Evolutionary conservation across 2,888 invertebrate genomes (phyloP), one percentile per base, ranked within the genome.

Genomic region (Plagodis pulveraria): DNA sequence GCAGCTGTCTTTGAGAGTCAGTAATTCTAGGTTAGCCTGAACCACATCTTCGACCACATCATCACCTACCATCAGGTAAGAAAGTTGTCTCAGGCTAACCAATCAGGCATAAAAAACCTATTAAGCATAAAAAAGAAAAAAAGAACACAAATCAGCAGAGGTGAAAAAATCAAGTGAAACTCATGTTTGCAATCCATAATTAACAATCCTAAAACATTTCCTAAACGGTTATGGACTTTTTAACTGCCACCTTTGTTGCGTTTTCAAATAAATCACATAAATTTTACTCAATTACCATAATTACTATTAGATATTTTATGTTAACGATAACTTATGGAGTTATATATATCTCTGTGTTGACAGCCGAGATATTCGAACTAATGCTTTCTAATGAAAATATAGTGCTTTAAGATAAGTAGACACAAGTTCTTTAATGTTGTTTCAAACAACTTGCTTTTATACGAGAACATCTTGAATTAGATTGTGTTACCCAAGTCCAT

Each of bases 281-380:
- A 78, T 75, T 74, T 69, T 64, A 70, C 60, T 58, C 66, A 63
- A 80, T 80, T 77, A 78, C 64, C 74, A 77, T 74, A 78, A 72
- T 70, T 72, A 51, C 68, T 63, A 67, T 67, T 60, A 72, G 67
- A 76, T 76, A 73, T 80, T 72, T 79, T 74, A 77, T 69, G 69
- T 53, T 69, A 65, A 70, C 71, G 71, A 75, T 78, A 72, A 72
- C 65, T 62, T 71, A 72, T 75, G 68, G 44, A 65, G 78, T 62
- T 62, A 62, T 69, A 71, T 71, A 71, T 70, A 63, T 67, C 56
- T 56, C 56, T 65, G 58, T 76, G 75, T 71, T 76, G 74, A 76
- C 76, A 71, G 70, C 56, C 41, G 50, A 48, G 65, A 71, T 59
- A 63, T 51, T 52, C 58, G 50, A 54, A 56, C 63, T 65, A 66